Conservation (phyloP, 2,888 invertebrate genomes). For the Dione vanillae region DNA sequence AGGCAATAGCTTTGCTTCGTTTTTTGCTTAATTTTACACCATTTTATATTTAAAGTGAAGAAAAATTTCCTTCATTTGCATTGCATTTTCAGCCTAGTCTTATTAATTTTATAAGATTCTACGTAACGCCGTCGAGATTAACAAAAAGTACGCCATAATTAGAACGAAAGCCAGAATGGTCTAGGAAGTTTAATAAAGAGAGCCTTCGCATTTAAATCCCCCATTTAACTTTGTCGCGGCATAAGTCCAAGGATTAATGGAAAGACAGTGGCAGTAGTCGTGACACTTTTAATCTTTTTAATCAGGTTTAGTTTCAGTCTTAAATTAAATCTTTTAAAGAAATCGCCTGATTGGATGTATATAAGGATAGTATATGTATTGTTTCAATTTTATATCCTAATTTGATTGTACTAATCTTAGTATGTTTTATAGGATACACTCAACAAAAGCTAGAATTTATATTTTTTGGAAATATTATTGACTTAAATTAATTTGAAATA, state of each 20-base stretch:
- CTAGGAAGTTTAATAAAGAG: slow-evolving; percentile 42
- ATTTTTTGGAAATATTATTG: no score
- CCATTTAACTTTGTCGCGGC: slow-evolving; percentile 48
- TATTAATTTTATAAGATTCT: slow-evolving; percentile 26
- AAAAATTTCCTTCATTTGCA: slow-evolving; percentile 13
- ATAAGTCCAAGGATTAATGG: slow-evolving; percentile 47
- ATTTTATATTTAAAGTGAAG: neutral
- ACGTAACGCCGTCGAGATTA: slow-evolving; percentile 31
- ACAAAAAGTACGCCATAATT: slow-evolving; percentile 38
- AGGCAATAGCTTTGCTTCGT: no score
- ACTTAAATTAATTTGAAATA: no score
- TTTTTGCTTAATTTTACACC: no score
- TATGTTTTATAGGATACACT: no score
- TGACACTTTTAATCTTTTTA: slow-evolving; percentile 46
- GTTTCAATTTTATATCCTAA: no score
- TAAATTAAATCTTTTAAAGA: slow-evolving; percentile 38
- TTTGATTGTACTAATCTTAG: no score
- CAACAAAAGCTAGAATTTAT: no score
- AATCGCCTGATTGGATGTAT: slow-evolving; percentile 31
- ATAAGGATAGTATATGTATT: neutral
- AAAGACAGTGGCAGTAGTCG: slow-evolving; percentile 44
- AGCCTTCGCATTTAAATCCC: slow-evolving; percentile 46
- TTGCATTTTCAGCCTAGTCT: slow-evolving; percentile 12
- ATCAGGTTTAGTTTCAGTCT: slow-evolving; percentile 40
- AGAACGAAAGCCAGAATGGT: slow-evolving; percentile 39